Evolutionary conservation across 92 coral and sea anemone species (phyloP), one percentile per base, ranked within the genome.

Genomic region (Montipora capitata): DNA sequence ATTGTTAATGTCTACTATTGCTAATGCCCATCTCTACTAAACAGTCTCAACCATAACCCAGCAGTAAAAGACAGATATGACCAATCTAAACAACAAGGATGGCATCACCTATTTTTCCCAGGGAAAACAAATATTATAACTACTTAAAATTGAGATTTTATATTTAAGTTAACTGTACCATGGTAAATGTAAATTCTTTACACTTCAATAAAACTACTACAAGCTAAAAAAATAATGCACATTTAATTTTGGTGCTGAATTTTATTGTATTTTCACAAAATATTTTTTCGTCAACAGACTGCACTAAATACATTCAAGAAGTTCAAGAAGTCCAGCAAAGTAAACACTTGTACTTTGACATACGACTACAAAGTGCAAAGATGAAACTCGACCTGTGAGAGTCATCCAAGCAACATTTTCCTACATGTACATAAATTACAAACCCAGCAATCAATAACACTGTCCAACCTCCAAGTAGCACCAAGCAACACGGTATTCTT

Each of bases 391-490:
- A 43, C 10, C 72, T 51, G 71, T 88, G 89, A 44, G 89, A 71
- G 77, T 51, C 74, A 13, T 54, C 68, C 39, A 83, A 89, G 83
- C 82, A 78, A 2, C 83, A 48, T 48, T 78, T 18, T 54, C 10
- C 10, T 85, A 4, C 72, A 84, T 61, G 62, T 78, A 15, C 13
- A 74, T 41, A 90, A 85, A 40, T 14, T 85, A 41, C 57, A 78
- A 3, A 75, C 87, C 39, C 90, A 90, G 69, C 83, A 82, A 82
- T 88, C 79, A 11, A 82, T 82, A 4, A 76, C 54, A 52, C 70
- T 91, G 39, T 74, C 91, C 68, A 91, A 91, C 83, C 68, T 91
- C 40, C 94, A 86, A 80, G 76, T 84, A 14, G 40, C 78, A 90
- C 43, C 90, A 90, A 68, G 85, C 56, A 82, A 61, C 80, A 91